Evolutionary conservation across 2,888 invertebrate species (phyloP).

Genomic region (Chesias legatella): DNA sequence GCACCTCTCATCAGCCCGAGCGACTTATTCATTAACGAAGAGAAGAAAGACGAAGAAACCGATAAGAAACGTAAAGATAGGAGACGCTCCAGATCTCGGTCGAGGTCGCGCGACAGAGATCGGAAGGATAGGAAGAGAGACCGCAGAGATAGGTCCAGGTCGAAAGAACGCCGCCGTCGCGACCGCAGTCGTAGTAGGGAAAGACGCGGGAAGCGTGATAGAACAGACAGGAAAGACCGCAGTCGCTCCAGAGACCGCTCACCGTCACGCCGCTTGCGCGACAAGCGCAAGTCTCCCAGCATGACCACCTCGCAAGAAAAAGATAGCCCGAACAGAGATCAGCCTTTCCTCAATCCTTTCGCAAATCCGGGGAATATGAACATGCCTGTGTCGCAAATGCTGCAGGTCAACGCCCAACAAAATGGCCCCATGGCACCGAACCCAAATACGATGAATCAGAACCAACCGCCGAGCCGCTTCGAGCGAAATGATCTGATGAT

Average conservation of each 20-base stretch:
- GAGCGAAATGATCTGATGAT: constrained; percentile 46
- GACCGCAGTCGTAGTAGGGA: constrained; percentile 82
- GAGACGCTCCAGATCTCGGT: constrained; percentile 53
- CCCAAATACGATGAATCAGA: constrained; percentile 8
- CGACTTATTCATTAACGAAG: constrained; percentile 35
- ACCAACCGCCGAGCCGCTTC: constrained; percentile 41
- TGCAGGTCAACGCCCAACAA: constrained; percentile 31
- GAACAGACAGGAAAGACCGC: constrained; percentile 73
- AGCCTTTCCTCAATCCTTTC: constrained; percentile 18
- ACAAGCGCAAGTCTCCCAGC: constrained; percentile 69
- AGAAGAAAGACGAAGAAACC: constrained; percentile 48
- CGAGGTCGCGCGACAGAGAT: constrained; percentile 59
- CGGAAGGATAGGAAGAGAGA: constrained; percentile 70
- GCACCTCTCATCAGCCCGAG: constrained; percentile 55
- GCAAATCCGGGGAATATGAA: constrained; percentile 21
- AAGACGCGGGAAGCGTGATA: constrained; percentile 65
- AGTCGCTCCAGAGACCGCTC: constrained; percentile 80
- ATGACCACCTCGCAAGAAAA: constrained; percentile 55
- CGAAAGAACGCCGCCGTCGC: constrained; percentile 80
- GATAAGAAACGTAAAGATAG: constrained; percentile 54
- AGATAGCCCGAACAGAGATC: constrained; percentile 19
- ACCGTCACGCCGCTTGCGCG: constrained; percentile 71
- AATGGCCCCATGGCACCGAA: constrained; percentile 33
- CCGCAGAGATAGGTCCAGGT: constrained; percentile 75
- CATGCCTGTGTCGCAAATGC: constrained; percentile 25